phyloP scores from a whole-genome alignment of 1,140 invertebrate species.

The Aplysia californica region DNA sequence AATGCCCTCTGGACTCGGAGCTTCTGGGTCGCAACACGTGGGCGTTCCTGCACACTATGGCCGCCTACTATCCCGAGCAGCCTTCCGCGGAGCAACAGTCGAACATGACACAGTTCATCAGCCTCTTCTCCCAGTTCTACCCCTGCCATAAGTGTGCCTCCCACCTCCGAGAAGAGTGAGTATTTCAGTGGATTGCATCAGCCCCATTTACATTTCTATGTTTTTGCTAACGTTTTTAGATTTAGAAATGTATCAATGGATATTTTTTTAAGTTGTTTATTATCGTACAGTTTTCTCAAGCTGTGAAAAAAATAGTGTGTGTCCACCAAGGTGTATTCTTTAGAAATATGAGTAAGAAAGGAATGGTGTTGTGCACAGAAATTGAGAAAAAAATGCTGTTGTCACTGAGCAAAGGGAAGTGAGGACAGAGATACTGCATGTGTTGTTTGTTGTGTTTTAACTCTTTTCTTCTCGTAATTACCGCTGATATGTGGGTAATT shows the following conservation, averaged over 20 bases:
- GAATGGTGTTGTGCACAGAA: too few species aligned
- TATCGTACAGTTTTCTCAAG: background rate
- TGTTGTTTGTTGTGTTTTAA: too few species aligned
- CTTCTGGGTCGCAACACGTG: conserved; percentile 77
- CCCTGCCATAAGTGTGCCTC: conserved; percentile 93
- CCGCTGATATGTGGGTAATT: too few species aligned
- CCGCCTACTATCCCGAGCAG: conserved; percentile 91
- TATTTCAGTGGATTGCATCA: background rate
- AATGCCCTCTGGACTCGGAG: conserved; percentile 67
- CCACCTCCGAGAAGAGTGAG: conserved; percentile 73
- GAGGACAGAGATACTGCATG: too few species aligned
- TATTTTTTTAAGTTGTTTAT: background rate
- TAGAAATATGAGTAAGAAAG: background rate
- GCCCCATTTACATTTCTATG: background rate
- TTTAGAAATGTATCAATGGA: too few species aligned
- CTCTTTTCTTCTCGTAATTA: too few species aligned
- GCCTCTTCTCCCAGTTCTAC: conserved; percentile 90
- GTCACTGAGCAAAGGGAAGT: too few species aligned
- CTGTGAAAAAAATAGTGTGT: background rate
- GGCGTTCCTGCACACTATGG: conserved; percentile 96
- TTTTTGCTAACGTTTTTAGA: too few species aligned
- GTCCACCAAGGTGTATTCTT: background rate
- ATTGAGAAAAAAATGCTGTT: too few species aligned
- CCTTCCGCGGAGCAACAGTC: conserved; percentile 79
- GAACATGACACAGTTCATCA: conserved; percentile 86